These are phyloP conservation scores for Zaprionus inermis DNA, from an alignment of 1,140 invertebrate genomes.

Conservation along the genomic window DNA sequence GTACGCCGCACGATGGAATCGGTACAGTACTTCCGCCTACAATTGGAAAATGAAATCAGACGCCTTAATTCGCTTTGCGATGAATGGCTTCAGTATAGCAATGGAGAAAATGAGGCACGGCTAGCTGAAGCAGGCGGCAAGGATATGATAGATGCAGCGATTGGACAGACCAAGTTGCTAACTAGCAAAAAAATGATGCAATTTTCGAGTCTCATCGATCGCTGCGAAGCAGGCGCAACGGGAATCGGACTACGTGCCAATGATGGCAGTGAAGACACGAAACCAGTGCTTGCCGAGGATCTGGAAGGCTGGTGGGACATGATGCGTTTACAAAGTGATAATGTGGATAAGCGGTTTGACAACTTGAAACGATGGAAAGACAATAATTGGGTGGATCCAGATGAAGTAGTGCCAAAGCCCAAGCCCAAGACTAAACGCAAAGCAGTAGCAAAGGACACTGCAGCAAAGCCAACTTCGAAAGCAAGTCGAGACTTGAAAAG, in stretches of 20 bases:
- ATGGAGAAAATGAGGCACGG: conserved; percentile 45
- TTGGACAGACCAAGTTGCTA: conserved; percentile 89
- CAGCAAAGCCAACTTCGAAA: conserved; percentile 37
- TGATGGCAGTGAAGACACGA: conserved; percentile 85
- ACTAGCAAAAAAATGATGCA: conserved; percentile 89
- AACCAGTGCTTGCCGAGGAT: conserved; percentile 87
- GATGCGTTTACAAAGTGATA: conserved; percentile 87
- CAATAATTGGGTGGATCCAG: conserved; percentile 86
- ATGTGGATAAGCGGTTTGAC: conserved; percentile 86
- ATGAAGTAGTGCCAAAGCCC: conserved; percentile 42
- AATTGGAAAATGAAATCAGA: conserved; percentile 85
- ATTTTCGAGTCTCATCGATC: conserved; percentile 87
- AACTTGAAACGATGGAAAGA: conserved; percentile 84
- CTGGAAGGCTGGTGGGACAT: conserved; percentile 92
- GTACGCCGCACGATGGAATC: conserved; percentile 84
- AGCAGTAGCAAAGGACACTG: not conserved
- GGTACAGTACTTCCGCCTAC: conserved; percentile 85
- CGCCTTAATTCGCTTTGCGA: conserved; percentile 84
- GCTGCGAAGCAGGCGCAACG: conserved; percentile 85
- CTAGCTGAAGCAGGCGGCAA: conserved; percentile 63
- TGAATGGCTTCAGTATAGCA: conserved; percentile 84
- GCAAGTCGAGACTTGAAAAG: conserved; percentile 58
- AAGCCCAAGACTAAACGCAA: conserved; percentile 21
- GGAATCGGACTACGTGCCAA: conserved; percentile 22
- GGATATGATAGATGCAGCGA: conserved; percentile 87